Base-by-base conservation (phyloP, 1,140 invertebrate genomes). In the Cydia pomonella region DNA sequence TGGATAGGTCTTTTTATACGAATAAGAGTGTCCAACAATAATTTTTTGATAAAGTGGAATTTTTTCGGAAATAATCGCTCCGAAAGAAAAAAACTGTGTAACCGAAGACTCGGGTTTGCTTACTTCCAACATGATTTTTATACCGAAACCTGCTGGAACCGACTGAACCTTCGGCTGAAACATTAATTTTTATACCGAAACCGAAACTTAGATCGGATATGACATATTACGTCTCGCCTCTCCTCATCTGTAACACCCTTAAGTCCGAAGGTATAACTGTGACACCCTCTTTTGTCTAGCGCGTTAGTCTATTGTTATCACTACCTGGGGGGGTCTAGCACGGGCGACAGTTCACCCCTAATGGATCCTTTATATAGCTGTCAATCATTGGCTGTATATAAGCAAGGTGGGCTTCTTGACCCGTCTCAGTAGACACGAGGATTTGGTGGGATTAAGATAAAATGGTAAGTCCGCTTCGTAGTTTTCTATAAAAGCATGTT, bases 321-420 rank as follows among this genome's bases (percentile, higher is more conserved):
- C 23, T 59, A 59, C 53, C 53, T 59, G 53, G 53, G 53, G 53
- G 53, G 53, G 18, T 59, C 18, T 21, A 10, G 18, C 21, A n/a
- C n/a, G 3, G 10, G 53, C n/a, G 53, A 59, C 21, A 41, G n/a
- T 69, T 69, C n/a, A 38, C 29, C 64, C 59, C 78, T 88, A 90
- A 90, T 90, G 88, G 88, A 82, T 73, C 79, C 80, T 81, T 85
- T 86, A 79, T 76, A 62, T 44, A 81, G 74, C 83, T 77, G 79
- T 87, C 86, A 88, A 87, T 90, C 86, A 87, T 73, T 66, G 53
- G 29, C 74, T 44, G 38, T 86, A 86, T 88, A 90, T 80, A 88
- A 85, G 76, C 44, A 64, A 72, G 75, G 33, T 77, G 75, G 80
- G 79, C 41, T 75, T 76, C 50, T 44, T 63, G 18, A 50, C 29